phyloP scores from a whole-genome alignment of 2,888 invertebrate genomes.

The Frankliniella intonsa region DNA sequence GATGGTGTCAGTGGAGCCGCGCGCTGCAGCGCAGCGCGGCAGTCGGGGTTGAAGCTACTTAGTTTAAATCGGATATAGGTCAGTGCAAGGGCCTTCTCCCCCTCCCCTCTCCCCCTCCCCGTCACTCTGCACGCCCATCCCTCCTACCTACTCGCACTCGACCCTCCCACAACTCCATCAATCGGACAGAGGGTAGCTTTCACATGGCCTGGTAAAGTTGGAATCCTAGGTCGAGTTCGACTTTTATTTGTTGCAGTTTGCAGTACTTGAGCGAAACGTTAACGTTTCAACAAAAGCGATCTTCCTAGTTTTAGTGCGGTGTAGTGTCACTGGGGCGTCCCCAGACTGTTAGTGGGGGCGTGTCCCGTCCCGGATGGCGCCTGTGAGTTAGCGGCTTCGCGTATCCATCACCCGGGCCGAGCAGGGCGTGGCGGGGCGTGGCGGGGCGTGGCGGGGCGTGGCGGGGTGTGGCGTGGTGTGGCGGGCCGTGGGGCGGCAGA shows the following conservation, averaged over 20 bases:
- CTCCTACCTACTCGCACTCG: too few relatives aligned
- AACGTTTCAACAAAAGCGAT: background rate
- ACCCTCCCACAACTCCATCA: too few relatives aligned
- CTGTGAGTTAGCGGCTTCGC: too few relatives aligned
- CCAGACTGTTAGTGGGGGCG: background rate
- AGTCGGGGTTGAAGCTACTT: background rate
- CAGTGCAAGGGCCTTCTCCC: background rate
- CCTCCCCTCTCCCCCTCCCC: background rate
- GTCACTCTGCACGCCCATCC: too few relatives aligned
- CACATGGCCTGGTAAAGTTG: too few relatives aligned
- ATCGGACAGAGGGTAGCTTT: too few relatives aligned
- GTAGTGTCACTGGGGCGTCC: background rate
- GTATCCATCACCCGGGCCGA: too few relatives aligned
- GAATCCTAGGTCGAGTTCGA: too few relatives aligned
- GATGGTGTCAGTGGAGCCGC: too few relatives aligned
- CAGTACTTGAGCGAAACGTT: background rate
- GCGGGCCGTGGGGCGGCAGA: background rate
- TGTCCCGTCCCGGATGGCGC: background rate
- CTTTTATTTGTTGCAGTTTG: too few relatives aligned
- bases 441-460: background rate
- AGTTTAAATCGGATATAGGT: constrained; percentile 22
- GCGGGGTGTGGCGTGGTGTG: background rate
- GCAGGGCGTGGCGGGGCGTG: too few relatives aligned
- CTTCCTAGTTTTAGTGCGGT: background rate
- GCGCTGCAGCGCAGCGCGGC: too few relatives aligned